Evolutionary conservation across 2,113 vertebrate genomes (phyloP), one percentile per base, ranked within the genome.

Genomic region (Rhinoptilus africanus): DNA sequence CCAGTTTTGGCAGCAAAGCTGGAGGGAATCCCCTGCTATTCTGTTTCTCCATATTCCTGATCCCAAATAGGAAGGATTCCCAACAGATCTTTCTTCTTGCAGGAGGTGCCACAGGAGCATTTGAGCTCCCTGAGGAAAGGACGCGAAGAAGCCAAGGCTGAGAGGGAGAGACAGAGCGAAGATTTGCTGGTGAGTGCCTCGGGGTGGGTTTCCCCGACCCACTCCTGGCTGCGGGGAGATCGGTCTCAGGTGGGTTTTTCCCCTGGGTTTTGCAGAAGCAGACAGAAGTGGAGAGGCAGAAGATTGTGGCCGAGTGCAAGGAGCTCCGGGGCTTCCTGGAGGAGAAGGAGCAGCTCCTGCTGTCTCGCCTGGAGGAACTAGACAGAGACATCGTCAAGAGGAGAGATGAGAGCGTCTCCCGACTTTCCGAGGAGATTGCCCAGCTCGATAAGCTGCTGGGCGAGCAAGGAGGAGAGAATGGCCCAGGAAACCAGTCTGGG

Each of bases 41-140:
- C 18, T 10, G 18, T 73, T 27, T 30, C 24, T 51, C 18, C 2
- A 1, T 17, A 7, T 41, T 68, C 48, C 26, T 35, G 2, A 26
- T 32, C 32, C 69, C 13, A 22, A 28, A 8, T 4, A 18, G 6
- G 32, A 30, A 26, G 7, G 5, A 56, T 57, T 57, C 48, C 53
- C 24, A 27, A 8, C 0, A 3, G 9, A 24, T 39, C 7, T 18
- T 56, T 47, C 1, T 23, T 7, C 18, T 69, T 77, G 12, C 88
- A 96, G 96, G 94, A 97, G 83, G 95, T 92, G n/a, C 96, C 95
- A 2, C 96, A 96, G 76, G 96, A 97, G 23, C 96, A 96, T 8
- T 3, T 97, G 89, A 93, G 85, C 75, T 92, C 85, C 53, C 48
- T 97, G 57, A 78, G 63, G 72, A 96, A 96, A 67, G 57, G 91